Evolutionary conservation across 2,888 invertebrate species (phyloP).

Genomic region (Nowickia ferox): DNA sequence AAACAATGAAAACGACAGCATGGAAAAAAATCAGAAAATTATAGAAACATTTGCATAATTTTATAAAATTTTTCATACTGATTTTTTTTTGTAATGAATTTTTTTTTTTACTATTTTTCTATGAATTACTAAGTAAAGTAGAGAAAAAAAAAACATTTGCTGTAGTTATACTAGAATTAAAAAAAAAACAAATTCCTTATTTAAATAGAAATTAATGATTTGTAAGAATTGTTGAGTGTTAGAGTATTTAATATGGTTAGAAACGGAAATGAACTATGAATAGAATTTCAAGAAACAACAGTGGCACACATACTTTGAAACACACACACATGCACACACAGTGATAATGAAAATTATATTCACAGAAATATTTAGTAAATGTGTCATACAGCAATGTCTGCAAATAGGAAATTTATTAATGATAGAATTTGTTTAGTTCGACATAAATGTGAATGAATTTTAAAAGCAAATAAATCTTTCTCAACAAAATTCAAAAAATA

Average conservation of each 20-base stretch:
- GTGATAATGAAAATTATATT: conserved; percentile 9
- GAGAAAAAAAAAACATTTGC: conserved; percentile 30
- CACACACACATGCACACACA: background rate
- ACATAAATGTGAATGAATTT: background rate
- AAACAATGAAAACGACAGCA: conserved; percentile 42
- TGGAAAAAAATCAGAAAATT: conserved; percentile 12
- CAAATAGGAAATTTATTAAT: background rate
- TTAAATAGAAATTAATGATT: conserved; percentile 63
- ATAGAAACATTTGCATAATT: conserved; percentile 69
- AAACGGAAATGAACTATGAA: conserved; percentile 67
- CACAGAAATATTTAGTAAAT: background rate
- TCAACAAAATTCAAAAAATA: background rate
- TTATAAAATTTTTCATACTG: conserved; percentile 27
- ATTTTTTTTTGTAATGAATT: conserved; percentile 1
- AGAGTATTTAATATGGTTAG: conserved; percentile 50
- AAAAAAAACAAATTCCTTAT: conserved; percentile 24
- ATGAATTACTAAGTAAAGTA: conserved; percentile 39
- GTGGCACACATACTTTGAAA: background rate
- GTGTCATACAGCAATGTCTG: background rate
- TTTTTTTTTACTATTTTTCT: conserved; percentile 41
- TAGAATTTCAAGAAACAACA: conserved; percentile 30
- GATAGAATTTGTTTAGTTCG: background rate
- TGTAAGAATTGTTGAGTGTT: conserved; percentile 41
- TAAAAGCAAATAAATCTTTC: background rate
- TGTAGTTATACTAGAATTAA: conserved; percentile 1